Evolutionary conservation across 1,140 invertebrate species (phyloP), one percentile per base, ranked within the genome.

Genomic region (Dendrolimus kikuchii): DNA sequence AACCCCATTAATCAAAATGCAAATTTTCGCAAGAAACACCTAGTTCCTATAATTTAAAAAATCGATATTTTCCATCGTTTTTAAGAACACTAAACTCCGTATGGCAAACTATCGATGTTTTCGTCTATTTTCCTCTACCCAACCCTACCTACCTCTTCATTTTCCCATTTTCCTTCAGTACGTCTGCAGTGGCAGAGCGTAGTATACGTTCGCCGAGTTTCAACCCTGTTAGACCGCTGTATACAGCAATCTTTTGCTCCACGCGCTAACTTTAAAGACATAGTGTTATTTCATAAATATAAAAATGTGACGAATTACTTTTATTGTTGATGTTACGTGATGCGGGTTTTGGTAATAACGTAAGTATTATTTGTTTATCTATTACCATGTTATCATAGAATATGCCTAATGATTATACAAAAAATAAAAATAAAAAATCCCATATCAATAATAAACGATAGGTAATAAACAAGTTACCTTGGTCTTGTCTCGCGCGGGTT

Each of bases 141-240:
- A 60, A 43, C 75, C 58, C 74, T 72, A 66, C 42, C 51, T 55
- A 68, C 67, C 60, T 62, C 69, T 77, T 76, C 58, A 74, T 75
- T 77, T 80, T 74, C 69, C 68, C 70, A 70, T 66, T 74, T 76
- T 71, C 66, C 66, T 63, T 58, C 70, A 81, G 78, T 81, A 66
- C 50, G 68, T 70, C 58, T 70, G 50, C 57, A 63, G 49, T 55
- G 53, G 38, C 23, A 23, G 23, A 23, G 23, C 3, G 23, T 23
- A 23, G 23, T 23, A 23, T 3, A 23, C 23, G 23, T 23, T 23
- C 3, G 23, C 23, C 3, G 23, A 23, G 23, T 23, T 23, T 23
- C 23, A 23, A 23, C 23, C 23, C 23, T 23, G 23, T 23, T 3
- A 23, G 23, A 23, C 23, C 23, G 1, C 23, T n/a, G 42, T 9